phyloP scores from a whole-genome alignment of 2,113 vertebrate genomes.

The Tiliqua scincoides region DNA sequence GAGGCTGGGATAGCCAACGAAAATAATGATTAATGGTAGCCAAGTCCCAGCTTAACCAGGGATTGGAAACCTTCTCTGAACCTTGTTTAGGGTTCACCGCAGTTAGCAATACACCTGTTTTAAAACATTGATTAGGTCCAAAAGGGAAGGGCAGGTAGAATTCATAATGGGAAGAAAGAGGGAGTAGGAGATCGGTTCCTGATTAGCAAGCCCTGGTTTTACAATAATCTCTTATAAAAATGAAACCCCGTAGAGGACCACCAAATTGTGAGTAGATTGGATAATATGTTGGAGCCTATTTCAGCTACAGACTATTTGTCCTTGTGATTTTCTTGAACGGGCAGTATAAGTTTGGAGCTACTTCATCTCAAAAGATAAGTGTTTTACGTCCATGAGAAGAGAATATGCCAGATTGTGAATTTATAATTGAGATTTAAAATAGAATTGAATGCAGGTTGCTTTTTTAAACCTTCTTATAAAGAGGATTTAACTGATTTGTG shows the following conservation, averaged over 20 bases:
- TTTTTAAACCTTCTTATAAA: not conserved
- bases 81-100: not conserved
- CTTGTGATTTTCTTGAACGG: too few species aligned
- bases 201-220: not conserved
- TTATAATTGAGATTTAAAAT: not conserved
- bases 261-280: not conserved
- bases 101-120: not conserved
- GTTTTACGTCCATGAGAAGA: not conserved
- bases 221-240: not conserved
- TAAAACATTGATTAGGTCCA: not conserved
- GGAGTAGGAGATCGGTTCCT: not conserved
- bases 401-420: not conserved
- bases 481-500: not conserved
- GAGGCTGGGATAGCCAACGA: not conserved
- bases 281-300: not conserved
- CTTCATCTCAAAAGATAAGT: too few species aligned
- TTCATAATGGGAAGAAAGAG: not conserved
- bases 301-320: too few species aligned
- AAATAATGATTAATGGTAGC: not conserved
- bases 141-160: not conserved
- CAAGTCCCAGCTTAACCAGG: not conserved
- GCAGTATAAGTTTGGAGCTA: not conserved
- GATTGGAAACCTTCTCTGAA: not conserved
- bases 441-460: not conserved
- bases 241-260: conserved; percentile 9